Evolutionary conservation across 92 coral and sea anemone genomes (phyloP), one percentile per base, ranked within the genome.

Genomic region (Zoanthus sociatus): DNA sequence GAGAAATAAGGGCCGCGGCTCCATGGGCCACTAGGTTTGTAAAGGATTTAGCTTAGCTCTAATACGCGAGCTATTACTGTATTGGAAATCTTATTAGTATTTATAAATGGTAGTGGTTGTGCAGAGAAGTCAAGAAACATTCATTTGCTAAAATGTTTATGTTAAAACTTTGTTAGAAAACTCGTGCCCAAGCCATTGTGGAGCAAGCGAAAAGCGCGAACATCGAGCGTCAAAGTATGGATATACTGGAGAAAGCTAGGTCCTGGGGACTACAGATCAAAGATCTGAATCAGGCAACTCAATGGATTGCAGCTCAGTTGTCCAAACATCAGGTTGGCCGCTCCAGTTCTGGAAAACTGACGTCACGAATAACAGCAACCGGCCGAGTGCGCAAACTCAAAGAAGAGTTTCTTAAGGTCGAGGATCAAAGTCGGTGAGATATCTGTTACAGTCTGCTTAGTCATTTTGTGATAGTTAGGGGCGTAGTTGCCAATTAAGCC

Each of bases 401-500:
- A 82, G 96, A 93, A 56, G 86, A 92, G 21, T 96, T 91, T 67
- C 83, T 96, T 33, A 96, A 96, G 78, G 98, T 96, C 16, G 98
- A 94, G 55, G 98, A 96, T 68, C 97, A 87, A 54, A 92, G 95
- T 55, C 93, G 98, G 98, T 92, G 61, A 32, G 98, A 50, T 4
- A 7, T 50, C 12, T 50, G 8, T 50, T 50, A 50, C 12, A 7
- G 12, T 1, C 1, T 50, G 54, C 54, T 50, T 7, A 0, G 54
- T 50, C 8, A 4, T 50, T 50, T 7, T 7, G 54, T 47, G 7
- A 47, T 47, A 47, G 5, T 47, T 47, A 3, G 51, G 18, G 60
- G 13, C 11, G 3, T 74, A 74, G 17, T 45, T 48, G 10, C 20
- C 11, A 31, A 12, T 3, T 44, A 32, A n/a, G n/a, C n/a, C n/a